Base-by-base conservation (phyloP, 2,113 vertebrate species). In the Mionectes macconnelli region DNA sequence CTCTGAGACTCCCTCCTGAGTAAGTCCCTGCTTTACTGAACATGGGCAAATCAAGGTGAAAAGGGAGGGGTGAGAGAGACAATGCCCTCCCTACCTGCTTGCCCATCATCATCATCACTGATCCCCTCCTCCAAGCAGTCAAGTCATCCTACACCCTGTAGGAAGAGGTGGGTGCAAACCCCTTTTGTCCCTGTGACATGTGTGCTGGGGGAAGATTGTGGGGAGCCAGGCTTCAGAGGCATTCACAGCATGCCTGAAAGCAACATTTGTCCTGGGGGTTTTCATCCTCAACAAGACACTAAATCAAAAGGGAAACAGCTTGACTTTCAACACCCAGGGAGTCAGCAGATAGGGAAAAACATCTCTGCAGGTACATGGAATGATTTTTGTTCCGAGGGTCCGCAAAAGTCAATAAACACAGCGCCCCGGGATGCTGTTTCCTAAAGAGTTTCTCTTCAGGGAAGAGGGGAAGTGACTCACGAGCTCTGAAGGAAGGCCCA, bases 381-480 rank as follows among this genome's bases (percentile, higher is more conserved):
- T 0, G 4, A 63, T 44, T 90, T 63, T 86, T 55, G 47, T 56
- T 86, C 76, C 47, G 37, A n/a, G 75, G 64, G 23, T 30, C 57
- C 3, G 0, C 1, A 2, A 47, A 83, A 92, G 55, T 78, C 88
- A 94, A 92, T 70, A 96, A 93, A 89, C 89, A 84, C 2, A 0
- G 39, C n/a, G 0, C 83, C 52, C 50, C 74, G 22, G 68, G 44
- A 80, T 39, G 17, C 10, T 10, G 4, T 74, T 92, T 90, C 37
- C 31, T 75, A 39, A 49, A 91, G 64, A 69, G 15, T 44, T 69
- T 69, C 78, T 83, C 79, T 59, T 79, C 57, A 50, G 89, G 47
- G 80, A 76, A 88, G 83, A 62, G 17, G 27, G 75, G 68, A 93
- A 87, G 68, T 60, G 89, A 92, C 68, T 93, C 93, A 67, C 11